A percentile compares a stretch with the other conserved stretches of the same genome.
Conservation (phyloP, 2,888 invertebrate species). For the Geophilus truncorum region DNA sequence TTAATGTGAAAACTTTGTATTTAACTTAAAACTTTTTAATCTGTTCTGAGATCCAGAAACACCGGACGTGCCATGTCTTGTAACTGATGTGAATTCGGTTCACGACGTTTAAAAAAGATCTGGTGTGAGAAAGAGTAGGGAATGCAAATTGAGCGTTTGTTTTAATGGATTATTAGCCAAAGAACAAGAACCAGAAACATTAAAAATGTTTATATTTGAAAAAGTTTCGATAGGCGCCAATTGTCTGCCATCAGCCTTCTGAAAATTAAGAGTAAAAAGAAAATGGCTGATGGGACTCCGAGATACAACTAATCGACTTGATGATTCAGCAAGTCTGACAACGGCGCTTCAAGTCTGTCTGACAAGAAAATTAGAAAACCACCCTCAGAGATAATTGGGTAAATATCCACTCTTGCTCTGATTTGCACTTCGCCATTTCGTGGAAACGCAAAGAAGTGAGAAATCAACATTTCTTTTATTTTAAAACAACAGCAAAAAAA, state of each 20-base stretch:
- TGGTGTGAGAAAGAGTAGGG: too few species aligned
- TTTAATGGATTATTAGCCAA: too few species aligned
- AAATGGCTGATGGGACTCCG: not conserved
- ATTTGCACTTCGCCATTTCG: not conserved
- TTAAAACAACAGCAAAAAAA: not conserved
- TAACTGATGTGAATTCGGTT: too few species aligned
- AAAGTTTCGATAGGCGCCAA: not conserved
- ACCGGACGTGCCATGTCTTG: too few species aligned
- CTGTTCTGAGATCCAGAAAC: too few species aligned
- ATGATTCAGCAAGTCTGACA: slow-evolving; percentile 4
- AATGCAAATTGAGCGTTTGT: too few species aligned
- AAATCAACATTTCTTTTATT: not conserved
- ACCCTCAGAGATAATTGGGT: slow-evolving; percentile 2
- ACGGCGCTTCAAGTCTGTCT: not conserved
- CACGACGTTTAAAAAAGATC: too few species aligned
- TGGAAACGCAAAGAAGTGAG: not conserved
- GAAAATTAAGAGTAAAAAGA: slow-evolving; percentile 10
- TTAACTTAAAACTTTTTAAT: too few species aligned
- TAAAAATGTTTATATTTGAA: too few species aligned
- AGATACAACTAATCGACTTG: slow-evolving; percentile 10
- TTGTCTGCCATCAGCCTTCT: not conserved
- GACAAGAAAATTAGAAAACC: slow-evolving; percentile 4
- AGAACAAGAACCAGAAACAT: too few species aligned
- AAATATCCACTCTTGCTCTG: slow-evolving; percentile 1
- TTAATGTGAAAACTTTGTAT: too few species aligned